Conservation (phyloP, 2,797 vertebrate species). For the Dallia pectoralis region DNA sequence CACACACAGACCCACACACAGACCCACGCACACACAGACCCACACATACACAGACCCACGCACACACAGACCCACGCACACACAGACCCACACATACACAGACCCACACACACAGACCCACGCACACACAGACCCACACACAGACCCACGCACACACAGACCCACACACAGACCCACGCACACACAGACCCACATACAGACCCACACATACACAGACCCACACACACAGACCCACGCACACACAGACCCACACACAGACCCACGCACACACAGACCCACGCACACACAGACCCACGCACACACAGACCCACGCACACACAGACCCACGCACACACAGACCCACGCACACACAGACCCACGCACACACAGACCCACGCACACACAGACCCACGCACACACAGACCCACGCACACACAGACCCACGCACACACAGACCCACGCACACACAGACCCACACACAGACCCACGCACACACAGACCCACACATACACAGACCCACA, state of each 20-base stretch:
- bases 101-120: conserved; percentile 1
- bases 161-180: too few species aligned
- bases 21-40: neutral
- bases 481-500: neutral
- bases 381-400: neutral
- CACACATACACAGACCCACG: neutral
- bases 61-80: neutral
- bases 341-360: too few species aligned
- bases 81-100: neutral
- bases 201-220: neutral
- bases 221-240: neutral
- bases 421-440: conserved; percentile 1
- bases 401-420: neutral
- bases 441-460: too few species aligned
- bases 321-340: neutral
- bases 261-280: too few species aligned
- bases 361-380: neutral
- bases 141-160: neutral
- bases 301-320: neutral
- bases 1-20: neutral
- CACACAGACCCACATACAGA: too few species aligned
- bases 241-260: too few species aligned
- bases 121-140: neutral
- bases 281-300: too few species aligned
- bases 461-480: neutral